phyloP scores from a whole-genome alignment of 2,797 vertebrate species.

The Notolepis coatsorum region DNA sequence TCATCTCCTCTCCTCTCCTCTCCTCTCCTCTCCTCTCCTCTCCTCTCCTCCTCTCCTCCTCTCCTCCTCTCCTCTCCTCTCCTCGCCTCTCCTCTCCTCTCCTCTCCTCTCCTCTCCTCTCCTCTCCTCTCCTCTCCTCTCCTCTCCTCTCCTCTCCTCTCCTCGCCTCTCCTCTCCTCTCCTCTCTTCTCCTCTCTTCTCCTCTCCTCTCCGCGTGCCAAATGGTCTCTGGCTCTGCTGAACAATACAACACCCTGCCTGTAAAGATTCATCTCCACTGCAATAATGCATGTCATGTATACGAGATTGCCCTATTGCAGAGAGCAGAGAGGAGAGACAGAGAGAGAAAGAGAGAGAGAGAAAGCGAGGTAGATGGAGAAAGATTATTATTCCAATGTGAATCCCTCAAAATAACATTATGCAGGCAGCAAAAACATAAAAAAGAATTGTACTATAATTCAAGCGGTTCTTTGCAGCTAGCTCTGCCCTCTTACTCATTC shows the following conservation, averaged over 20 bases:
- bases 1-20: neutral
- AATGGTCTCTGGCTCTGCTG: conserved; percentile 9
- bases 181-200: conserved; percentile 15
- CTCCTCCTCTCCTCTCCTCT: neutral
- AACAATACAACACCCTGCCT: conserved; percentile 9
- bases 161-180: too few relatives aligned
- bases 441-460: neutral
- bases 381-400: neutral
- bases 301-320: neutral
- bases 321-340: neutral
- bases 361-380: neutral
- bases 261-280: conserved; percentile 1
- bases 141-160: neutral
- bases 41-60: neutral
- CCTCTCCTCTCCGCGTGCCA: conserved; percentile 12
- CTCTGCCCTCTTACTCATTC: neutral
- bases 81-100: too few relatives aligned
- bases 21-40: neutral
- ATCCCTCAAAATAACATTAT: neutral
- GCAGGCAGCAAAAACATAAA: neutral
- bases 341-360: conserved; percentile 1
- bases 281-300: conserved; percentile 5
- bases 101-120: neutral
- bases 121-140: neutral
- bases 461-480: neutral